Conservation (phyloP, 2,888 invertebrate species). For the Nysson spinosus region DNA sequence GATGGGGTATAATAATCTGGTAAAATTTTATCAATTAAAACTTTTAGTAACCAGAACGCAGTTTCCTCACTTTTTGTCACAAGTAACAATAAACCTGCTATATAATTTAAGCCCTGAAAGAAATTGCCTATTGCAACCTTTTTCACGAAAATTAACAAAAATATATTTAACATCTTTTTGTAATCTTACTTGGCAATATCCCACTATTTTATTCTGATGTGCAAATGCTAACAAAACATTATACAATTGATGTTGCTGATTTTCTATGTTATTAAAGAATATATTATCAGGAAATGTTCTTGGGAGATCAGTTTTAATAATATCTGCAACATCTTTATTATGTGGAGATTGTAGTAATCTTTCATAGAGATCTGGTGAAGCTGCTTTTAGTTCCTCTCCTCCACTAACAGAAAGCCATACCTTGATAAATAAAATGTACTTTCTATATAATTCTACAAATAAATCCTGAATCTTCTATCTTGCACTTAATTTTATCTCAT, state of each 20-base stretch:
- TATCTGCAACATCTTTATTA: conserved; percentile 86
- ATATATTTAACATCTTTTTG: neutral
- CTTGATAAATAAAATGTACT: conserved; percentile 57
- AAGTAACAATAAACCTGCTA: conserved; percentile 90
- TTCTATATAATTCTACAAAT: neutral
- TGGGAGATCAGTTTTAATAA: conserved; percentile 92
- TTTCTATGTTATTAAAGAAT: conserved; percentile 88
- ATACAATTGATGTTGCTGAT: conserved; percentile 87
- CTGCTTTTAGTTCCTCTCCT: conserved; percentile 83
- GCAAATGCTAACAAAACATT: conserved; percentile 93
- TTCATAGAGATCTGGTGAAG: conserved; percentile 83
- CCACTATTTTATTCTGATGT: conserved; percentile 90
- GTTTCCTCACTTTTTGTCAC: conserved; percentile 94
- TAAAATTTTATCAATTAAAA: conserved; percentile 90
- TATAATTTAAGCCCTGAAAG: conserved; percentile 91
- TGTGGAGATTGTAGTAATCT: conserved; percentile 84
- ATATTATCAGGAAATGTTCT: conserved; percentile 97
- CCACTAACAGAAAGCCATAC: conserved; percentile 94
- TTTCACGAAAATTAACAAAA: neutral
- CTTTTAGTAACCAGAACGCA: conserved; percentile 95
- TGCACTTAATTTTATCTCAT: too few relatives aligned
- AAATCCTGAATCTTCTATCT: neutral
- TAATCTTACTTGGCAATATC: conserved; percentile 88
- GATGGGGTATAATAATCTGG: conserved; percentile 93
- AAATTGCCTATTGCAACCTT: neutral